Conservation (phyloP, 1,140 invertebrate genomes). For the Rhizoglyphus robini region DNA sequence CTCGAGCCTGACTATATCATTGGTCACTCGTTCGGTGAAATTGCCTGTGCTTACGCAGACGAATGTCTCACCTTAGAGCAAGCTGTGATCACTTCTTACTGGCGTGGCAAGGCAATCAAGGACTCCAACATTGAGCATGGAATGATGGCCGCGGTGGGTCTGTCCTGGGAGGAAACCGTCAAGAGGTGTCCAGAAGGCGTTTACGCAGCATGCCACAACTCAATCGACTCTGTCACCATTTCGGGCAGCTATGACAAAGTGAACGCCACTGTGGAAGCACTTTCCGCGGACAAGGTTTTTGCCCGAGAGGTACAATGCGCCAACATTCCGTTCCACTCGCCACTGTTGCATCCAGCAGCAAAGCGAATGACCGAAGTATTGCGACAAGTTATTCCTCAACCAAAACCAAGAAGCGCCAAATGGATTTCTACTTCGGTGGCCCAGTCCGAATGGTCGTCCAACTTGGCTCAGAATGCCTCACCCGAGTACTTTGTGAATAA, state of each 20-base stretch:
- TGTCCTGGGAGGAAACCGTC: conserved; percentile 71
- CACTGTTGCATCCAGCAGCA: conserved; percentile 69
- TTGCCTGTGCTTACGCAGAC: conserved; percentile 91
- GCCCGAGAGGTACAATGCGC: conserved; percentile 65
- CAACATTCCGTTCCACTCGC: conserved; percentile 83
- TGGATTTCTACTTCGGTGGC: conserved; percentile 89
- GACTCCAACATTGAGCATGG: conserved; percentile 34
- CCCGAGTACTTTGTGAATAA: conserved; percentile 94
- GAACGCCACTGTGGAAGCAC: conserved; percentile 51
- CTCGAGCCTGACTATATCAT: conserved; percentile 7
- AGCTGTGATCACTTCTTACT: conserved; percentile 69
- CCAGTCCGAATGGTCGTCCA: conserved; percentile 57
- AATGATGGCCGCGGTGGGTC: conserved; percentile 69
- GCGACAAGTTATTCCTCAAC: conserved; percentile 58
- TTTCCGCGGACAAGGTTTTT: conserved; percentile 62
- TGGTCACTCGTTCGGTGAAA: conserved; percentile 49
- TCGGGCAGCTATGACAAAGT: conserved; percentile 64
- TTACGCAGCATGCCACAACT: conserved; percentile 83
- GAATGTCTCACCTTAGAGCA: conserved; percentile 81
- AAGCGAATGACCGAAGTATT: conserved; percentile 59
- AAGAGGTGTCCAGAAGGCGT: conserved; percentile 56
- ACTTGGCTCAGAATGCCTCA: conserved; percentile 62
- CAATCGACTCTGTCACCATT: conserved; percentile 76
- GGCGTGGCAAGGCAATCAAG: conserved; percentile 67
- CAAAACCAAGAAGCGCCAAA: conserved; percentile 55